phyloP scores from a whole-genome alignment of 2,797 vertebrate genomes.

The Alosa sapidissima region DNA sequence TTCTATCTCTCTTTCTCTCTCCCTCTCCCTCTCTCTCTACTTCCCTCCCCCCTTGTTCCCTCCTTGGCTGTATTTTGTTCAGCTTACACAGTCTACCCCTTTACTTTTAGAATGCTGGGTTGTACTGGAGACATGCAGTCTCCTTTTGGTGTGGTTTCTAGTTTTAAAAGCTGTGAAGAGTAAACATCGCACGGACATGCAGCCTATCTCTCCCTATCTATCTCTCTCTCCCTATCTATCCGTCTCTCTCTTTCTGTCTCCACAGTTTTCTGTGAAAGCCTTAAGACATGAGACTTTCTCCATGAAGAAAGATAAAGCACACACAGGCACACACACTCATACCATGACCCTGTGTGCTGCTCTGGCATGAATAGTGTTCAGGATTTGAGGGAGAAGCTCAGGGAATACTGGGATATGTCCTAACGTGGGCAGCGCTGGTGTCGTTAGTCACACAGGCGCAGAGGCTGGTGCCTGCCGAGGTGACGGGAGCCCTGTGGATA shows the following conservation, averaged over 20 bases:
- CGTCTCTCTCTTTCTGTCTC: too few relatives aligned
- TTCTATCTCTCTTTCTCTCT: background rate
- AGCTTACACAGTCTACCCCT: background rate
- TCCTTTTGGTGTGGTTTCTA: background rate
- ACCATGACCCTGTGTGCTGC: background rate
- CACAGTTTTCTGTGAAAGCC: too few relatives aligned
- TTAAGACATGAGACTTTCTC: too few relatives aligned
- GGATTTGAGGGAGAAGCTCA: conserved; percentile 36
- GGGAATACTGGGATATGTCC: conserved; percentile 27
- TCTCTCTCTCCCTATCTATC: too few relatives aligned
- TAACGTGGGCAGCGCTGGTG: conserved; percentile 34
- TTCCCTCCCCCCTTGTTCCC: background rate
- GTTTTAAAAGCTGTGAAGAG: background rate
- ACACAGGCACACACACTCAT: background rate
- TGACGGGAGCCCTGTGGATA: conserved; percentile 42
- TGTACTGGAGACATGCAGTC: background rate
- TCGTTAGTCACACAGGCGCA: conserved; percentile 47
- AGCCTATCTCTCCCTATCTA: background rate
- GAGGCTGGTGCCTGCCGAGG: conserved; percentile 35
- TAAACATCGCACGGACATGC: background rate
- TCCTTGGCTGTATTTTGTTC: background rate
- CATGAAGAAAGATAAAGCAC: background rate
- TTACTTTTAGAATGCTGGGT: background rate
- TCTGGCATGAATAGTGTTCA: background rate
- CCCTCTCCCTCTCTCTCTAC: background rate